Conservation (phyloP, 2,888 invertebrate species). For the Hirtodrosophila trivittata region DNA sequence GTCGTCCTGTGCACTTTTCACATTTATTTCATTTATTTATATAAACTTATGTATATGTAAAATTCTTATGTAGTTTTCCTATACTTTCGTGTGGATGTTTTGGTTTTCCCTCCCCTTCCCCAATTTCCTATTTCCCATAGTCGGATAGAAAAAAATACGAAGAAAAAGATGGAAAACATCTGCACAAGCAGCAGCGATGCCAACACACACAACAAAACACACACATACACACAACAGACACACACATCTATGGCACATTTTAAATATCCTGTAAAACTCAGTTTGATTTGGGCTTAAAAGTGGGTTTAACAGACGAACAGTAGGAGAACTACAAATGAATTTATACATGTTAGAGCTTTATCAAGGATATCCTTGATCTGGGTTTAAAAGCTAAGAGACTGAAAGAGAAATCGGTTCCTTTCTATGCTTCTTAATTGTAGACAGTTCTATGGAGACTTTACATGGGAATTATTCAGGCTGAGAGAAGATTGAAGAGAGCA, state of each 20-base stretch:
- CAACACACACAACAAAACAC: background rate
- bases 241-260: no score
- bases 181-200: slow-evolving; percentile 13
- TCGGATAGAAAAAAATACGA: background rate
- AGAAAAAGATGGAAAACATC: slow-evolving; percentile 26
- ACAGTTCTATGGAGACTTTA: no score
- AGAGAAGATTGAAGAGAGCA: no score
- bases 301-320: background rate
- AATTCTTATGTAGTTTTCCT: slow-evolving; percentile 1
- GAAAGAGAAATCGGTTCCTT: no score
- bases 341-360: no score
- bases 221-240: slow-evolving; percentile 2
- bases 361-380: no score
- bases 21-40: slow-evolving; percentile 47
- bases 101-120: background rate
- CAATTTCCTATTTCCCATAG: slow-evolving; percentile 9
- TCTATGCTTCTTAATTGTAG: no score
- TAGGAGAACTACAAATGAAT: no score
- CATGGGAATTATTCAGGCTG: no score
- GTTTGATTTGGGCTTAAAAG: no score
- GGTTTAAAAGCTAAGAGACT: no score
- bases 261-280: no score
- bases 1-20: slow-evolving; percentile 21
- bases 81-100: background rate
- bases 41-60: slow-evolving; percentile 5